Percentiles rank a stretch among this genome's conserved stretches.
Evolutionary conservation across 2,888 invertebrate genomes (phyloP).

Genomic region (Dicyrtomina minuta): DNA sequence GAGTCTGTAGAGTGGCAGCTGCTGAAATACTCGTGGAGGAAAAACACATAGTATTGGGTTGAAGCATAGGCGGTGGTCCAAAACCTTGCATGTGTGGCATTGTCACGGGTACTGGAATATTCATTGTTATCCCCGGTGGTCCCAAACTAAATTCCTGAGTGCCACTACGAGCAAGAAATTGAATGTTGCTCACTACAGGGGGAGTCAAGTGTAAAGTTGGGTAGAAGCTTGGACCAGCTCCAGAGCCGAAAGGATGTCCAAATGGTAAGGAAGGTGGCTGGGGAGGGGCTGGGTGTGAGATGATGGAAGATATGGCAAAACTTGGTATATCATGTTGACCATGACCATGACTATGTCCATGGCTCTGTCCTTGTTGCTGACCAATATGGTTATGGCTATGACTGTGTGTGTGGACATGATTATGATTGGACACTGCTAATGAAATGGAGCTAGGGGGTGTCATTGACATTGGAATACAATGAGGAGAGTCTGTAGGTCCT

Average conservation of each 20-base stretch:
- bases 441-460: slow-evolving; percentile 8
- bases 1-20: slow-evolving; percentile 50
- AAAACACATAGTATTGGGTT: slow-evolving; percentile 31
- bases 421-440: background rate
- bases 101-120: slow-evolving; percentile 45
- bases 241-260: background rate
- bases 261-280: slow-evolving; percentile 1
- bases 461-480: slow-evolving; percentile 8
- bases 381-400: slow-evolving; percentile 9
- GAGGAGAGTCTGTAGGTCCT: slow-evolving; percentile 6
- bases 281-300: slow-evolving; percentile 7
- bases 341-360: background rate
- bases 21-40: slow-evolving; percentile 42
- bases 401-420: background rate
- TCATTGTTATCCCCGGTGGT: slow-evolving; percentile 33
- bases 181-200: slow-evolving; percentile 49
- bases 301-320: background rate
- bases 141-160: slow-evolving; percentile 37
- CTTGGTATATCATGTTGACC: background rate
- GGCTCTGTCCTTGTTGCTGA: background rate
- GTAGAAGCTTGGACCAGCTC: slow-evolving; percentile 28
- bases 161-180: slow-evolving; percentile 42
- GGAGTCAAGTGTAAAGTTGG: slow-evolving; percentile 45
- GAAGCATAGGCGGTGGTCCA: slow-evolving; percentile 30
- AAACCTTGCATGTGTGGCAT: slow-evolving; percentile 30